These are phyloP conservation scores for Drosophila phalerata DNA, from an alignment of 2,888 invertebrate genomes.

Conservation along the genomic window DNA sequence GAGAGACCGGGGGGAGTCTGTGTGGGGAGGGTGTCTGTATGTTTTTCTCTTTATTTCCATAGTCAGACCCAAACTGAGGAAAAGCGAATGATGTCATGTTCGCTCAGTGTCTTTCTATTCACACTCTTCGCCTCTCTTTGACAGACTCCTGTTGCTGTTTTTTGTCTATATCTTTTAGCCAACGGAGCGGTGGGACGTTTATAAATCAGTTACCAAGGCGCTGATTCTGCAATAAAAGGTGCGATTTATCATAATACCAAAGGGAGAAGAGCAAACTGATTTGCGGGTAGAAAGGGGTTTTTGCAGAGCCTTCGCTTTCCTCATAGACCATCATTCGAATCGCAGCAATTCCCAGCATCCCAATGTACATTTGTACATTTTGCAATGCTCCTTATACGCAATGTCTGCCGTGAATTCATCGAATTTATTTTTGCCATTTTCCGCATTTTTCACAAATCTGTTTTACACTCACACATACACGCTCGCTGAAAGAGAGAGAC, in stretches of 20 bases:
- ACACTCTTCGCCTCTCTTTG: conserved; percentile 5
- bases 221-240: conserved; percentile 82
- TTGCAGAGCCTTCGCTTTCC: conserved; percentile 1
- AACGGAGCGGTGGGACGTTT: conserved; percentile 43
- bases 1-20: conserved; percentile 23
- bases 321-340: conserved; percentile 31
- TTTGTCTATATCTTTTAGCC: conserved; percentile 48
- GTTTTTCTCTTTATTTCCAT: conserved; percentile 17
- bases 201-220: conserved; percentile 79
- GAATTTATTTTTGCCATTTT: conserved; percentile 79
- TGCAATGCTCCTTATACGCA: conserved; percentile 61
- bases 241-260: conserved; percentile 80
- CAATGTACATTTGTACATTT: conserved; percentile 57
- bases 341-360: conserved; percentile 48
- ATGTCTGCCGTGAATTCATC: conserved; percentile 67
- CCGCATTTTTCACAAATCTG: conserved; percentile 81
- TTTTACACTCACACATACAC: conserved; percentile 52
- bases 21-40: background rate
- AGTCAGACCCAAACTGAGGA: conserved; percentile 49
- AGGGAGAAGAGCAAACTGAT: conserved; percentile 7
- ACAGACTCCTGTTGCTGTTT: conserved; percentile 23
- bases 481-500: conserved; percentile 2
- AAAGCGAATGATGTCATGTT: conserved; percentile 78
- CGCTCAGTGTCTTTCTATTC: conserved; percentile 38
- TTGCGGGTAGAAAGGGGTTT: background rate